Conservation (phyloP, 2,797 vertebrate genomes). For the Phoebastria nigripes region DNA sequence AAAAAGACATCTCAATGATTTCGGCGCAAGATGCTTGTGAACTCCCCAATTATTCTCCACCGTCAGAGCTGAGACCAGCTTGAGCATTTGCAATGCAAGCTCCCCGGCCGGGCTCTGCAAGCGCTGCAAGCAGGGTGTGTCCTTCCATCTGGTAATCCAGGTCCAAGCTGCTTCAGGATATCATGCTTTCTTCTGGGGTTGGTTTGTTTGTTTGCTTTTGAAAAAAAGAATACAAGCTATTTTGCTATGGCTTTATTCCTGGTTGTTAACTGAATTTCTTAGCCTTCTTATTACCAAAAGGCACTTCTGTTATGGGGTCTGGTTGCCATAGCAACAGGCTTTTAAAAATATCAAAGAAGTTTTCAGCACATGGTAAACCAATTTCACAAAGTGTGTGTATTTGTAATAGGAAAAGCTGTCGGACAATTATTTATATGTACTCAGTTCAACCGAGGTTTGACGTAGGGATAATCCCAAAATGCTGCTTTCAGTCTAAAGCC, state of each 20-base stretch:
- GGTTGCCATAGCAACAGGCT: slow-evolving; percentile 25
- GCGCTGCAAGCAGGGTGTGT: not conserved
- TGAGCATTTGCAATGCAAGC: rapidly evolving
- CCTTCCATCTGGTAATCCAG: not conserved
- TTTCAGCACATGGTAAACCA: slow-evolving; percentile 22
- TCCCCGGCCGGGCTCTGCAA: not conserved
- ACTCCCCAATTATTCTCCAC: not conserved
- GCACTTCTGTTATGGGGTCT: slow-evolving; percentile 4
- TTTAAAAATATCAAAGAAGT: slow-evolving; percentile 41
- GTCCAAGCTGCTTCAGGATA: not conserved
- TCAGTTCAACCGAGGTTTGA: not conserved
- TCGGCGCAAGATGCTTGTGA: not conserved
- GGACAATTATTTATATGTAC: not conserved
- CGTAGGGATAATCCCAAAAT: not conserved
- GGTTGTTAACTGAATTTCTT: not conserved
- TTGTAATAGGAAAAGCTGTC: not conserved
- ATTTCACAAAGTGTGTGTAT: not conserved
- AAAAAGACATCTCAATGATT: not conserved
- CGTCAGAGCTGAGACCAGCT: rapidly evolving
- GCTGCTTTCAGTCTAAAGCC: not conserved
- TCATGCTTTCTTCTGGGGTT: not conserved
- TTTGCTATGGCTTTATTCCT: not conserved
- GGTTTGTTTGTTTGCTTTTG: not conserved
- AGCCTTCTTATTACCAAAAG: not conserved
- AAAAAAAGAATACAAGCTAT: not conserved